Conservation (phyloP, 2,797 vertebrate genomes). For the Tokudaia muenninki region DNA sequence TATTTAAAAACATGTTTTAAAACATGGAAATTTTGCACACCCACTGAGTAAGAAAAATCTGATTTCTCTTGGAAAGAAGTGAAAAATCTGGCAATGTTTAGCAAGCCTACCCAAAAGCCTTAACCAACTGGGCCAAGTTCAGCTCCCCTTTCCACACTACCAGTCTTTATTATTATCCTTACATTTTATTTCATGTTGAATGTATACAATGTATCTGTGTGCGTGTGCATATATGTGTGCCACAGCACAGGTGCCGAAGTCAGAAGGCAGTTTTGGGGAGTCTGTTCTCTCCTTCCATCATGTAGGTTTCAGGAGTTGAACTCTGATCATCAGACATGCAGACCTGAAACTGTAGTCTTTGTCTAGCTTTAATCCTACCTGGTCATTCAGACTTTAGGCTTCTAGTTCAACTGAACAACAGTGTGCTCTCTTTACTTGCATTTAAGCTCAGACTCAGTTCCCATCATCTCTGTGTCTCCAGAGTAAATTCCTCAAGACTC, state of each 20-base stretch:
- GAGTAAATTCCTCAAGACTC: neutral
- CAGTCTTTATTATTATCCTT: neutral
- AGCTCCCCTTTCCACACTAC: neutral
- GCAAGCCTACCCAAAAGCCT: neutral
- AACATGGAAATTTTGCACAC: constrained; percentile 41
- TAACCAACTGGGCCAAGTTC: neutral
- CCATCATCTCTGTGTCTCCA: neutral
- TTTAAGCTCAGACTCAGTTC: neutral
- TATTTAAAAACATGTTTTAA: neutral
- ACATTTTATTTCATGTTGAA: neutral
- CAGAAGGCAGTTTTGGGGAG: neutral
- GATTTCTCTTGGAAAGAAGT: constrained; percentile 48
- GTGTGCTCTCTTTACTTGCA: neutral
- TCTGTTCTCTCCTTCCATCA: neutral
- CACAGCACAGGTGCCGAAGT: neutral
- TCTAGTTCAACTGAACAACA: neutral
- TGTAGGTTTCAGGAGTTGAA: neutral
- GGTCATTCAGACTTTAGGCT: neutral
- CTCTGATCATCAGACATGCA: neutral
- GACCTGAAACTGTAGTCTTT: neutral
- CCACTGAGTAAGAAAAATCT: neutral
- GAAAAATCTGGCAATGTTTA: neutral
- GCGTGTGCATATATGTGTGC: neutral
- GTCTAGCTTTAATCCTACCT: neutral
- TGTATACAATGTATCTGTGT: neutral